Conservation (phyloP, 2,888 invertebrate species). For the Himalopsyche kuldschensis region DNA sequence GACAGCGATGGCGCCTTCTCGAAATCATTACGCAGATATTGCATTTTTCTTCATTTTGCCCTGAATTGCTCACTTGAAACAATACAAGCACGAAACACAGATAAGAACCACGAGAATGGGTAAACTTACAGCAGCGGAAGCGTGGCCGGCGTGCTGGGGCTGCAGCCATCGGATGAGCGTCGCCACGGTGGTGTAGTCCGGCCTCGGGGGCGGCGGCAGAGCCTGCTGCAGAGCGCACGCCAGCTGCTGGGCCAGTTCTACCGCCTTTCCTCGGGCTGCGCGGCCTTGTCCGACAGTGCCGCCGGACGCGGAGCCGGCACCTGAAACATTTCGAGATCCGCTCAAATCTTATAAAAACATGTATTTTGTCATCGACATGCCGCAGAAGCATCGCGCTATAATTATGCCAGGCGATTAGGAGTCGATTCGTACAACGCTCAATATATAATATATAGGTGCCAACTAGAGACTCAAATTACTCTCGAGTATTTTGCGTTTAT, state of each 20-base stretch:
- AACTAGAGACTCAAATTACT: too few relatives aligned
- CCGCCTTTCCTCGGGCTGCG: constrained; percentile 57
- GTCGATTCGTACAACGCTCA: too few relatives aligned
- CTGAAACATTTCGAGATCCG: neutral
- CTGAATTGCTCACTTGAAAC: too few relatives aligned
- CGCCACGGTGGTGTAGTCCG: constrained; percentile 67
- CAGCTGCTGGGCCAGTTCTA: constrained; percentile 67
- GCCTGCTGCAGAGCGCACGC: constrained; percentile 67
- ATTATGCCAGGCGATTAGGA: too few relatives aligned
- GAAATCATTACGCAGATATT: too few relatives aligned
- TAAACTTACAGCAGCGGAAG: constrained; percentile 7
- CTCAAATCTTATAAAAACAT: too few relatives aligned
- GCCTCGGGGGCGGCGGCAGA: constrained; percentile 65
- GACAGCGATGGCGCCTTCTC: too few relatives aligned
- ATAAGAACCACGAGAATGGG: neutral
- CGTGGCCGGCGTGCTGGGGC: constrained; percentile 43
- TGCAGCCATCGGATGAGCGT: constrained; percentile 70
- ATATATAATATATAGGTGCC: too few relatives aligned
- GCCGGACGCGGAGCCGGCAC: constrained; percentile 41
- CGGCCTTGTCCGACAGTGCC: constrained; percentile 48
- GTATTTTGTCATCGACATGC: too few relatives aligned
- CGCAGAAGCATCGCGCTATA: too few relatives aligned
- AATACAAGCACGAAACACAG: neutral
- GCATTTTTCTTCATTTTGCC: too few relatives aligned
- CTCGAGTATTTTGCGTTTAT: too few relatives aligned